Conservation (phyloP, 2,888 invertebrate species). For the Dryobota labecula region DNA sequence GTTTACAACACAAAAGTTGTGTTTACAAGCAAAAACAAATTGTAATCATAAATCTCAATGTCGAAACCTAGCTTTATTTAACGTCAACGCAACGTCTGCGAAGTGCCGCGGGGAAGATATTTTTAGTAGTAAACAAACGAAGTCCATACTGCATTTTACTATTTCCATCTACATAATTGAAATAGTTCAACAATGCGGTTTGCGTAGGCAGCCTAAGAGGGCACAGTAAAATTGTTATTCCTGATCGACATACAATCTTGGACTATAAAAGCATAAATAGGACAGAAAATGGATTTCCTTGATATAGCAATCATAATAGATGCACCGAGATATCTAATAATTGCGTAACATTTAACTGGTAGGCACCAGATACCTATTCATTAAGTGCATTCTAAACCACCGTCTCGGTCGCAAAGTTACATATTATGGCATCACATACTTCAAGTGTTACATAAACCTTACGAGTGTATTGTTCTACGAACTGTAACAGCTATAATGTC, state of each 20-base stretch:
- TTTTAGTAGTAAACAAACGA: conserved; percentile 50
- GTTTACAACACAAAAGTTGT: background rate
- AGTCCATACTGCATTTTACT: conserved; percentile 35
- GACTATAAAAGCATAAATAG: conserved; percentile 21
- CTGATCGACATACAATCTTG: conserved; percentile 14
- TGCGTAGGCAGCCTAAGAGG: conserved; percentile 47
- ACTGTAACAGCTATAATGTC: background rate
- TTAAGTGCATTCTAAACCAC: conserved; percentile 43
- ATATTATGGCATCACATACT: conserved; percentile 35
- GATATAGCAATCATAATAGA: background rate
- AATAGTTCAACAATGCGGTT: conserved; percentile 45
- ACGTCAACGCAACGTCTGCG: conserved; percentile 27
- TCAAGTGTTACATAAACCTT: conserved; percentile 21
- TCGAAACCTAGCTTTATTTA: conserved; percentile 22
- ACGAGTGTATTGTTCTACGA: background rate
- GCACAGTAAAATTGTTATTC: conserved; percentile 46
- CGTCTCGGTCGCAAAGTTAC: conserved; percentile 33
- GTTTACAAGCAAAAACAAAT: conserved; percentile 17
- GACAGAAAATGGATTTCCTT: conserved; percentile 33
- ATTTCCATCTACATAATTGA: conserved; percentile 56
- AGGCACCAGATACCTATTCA: conserved; percentile 28
- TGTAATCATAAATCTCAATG: conserved; percentile 21
- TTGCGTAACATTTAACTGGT: conserved; percentile 34
- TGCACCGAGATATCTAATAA: conserved; percentile 2
- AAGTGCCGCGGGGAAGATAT: conserved; percentile 44